Conservation (phyloP, 2,113 vertebrate species). For the Xiphorhynchus elegans region DNA sequence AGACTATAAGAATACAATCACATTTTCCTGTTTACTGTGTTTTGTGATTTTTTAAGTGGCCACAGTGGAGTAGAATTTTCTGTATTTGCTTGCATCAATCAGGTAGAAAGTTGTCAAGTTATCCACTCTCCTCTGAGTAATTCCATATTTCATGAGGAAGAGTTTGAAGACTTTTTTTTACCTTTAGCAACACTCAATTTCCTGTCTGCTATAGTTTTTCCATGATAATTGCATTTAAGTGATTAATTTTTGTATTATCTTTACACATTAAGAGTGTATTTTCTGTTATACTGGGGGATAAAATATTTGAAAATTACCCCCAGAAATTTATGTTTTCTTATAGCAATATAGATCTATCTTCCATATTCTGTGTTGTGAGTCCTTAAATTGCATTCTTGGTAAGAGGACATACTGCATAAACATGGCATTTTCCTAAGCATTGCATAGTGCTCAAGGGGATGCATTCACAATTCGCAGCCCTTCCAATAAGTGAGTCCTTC, state of each 20-base stretch:
- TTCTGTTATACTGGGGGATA: not conserved
- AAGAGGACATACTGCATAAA: not conserved
- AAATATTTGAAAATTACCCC: not conserved
- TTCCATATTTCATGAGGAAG: not conserved
- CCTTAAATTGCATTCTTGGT: not conserved
- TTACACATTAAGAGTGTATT: not conserved
- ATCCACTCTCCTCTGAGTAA: not conserved
- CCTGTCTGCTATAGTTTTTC: not conserved
- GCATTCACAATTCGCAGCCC: not conserved
- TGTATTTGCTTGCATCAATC: not conserved
- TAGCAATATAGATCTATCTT: fast-evolving
- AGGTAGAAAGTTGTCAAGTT: not conserved
- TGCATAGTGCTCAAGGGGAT: not conserved
- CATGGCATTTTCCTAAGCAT: not conserved
- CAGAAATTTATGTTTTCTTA: not conserved
- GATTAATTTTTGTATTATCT: not conserved
- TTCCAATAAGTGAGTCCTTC: not conserved
- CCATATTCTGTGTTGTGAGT: not conserved
- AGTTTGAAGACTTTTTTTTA: not conserved
- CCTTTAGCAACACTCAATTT: not conserved
- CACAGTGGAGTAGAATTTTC: not conserved
- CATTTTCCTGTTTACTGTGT: not conserved
- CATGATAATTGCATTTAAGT: not conserved
- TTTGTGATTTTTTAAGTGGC: not conserved
- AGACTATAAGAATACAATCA: not conserved